Conservation (phyloP, 2,888 invertebrate species). For the Philereme vetulata region DNA sequence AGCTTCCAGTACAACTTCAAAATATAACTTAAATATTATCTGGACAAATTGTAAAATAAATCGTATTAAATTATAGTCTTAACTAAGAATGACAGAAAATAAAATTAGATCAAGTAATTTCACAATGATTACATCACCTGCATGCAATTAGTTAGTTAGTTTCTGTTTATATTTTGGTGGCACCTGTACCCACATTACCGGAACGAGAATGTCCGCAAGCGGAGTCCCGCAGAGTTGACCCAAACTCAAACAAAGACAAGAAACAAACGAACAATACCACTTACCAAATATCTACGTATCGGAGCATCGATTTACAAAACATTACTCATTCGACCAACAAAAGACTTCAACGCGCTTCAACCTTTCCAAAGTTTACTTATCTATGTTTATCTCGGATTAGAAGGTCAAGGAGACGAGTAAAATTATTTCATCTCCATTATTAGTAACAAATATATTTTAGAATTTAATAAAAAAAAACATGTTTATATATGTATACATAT, state of each 20-base stretch:
- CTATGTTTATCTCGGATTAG: constrained; percentile 11
- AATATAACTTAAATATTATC: no score
- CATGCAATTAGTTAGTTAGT: background rate
- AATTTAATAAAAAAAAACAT: no score
- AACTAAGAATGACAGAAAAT: no score
- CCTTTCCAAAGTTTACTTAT: constrained; percentile 11
- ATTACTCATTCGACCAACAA: constrained; percentile 28
- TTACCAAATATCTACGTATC: constrained; percentile 11
- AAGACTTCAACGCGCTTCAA: constrained; percentile 37
- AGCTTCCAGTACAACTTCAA: no score
- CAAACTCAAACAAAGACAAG: constrained; percentile 15
- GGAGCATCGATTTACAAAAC: constrained; percentile 9
- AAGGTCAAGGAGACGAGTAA: background rate
- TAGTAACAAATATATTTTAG: no score
- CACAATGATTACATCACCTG: no score
- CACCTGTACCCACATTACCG: constrained; percentile 16
- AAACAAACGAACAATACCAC: constrained; percentile 22
- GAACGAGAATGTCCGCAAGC: constrained; percentile 7
- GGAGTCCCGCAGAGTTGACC: constrained; percentile 19
- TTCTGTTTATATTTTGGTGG: background rate
- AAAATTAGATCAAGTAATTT: no score
- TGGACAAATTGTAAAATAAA: no score
- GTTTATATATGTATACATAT: no score
- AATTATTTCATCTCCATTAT: no score
- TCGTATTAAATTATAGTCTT: no score